Base-by-base conservation (phyloP, 2,888 invertebrate species). In the Eupithecia abbreviata region DNA sequence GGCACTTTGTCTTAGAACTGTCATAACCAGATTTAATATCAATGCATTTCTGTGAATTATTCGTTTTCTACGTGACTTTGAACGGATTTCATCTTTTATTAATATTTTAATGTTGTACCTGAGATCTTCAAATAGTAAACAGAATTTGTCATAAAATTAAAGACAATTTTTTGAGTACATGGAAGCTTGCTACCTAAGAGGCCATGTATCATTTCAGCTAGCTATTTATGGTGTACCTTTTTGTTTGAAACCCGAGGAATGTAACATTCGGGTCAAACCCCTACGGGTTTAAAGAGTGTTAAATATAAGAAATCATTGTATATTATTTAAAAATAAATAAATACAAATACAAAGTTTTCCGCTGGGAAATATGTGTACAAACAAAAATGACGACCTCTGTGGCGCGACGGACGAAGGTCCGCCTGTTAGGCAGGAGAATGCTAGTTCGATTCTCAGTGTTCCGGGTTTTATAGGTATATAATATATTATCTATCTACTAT, bases 41-140 rank as follows among this genome's bases (percentile, higher is more conserved):
- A 89, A 91, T 91, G 90, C 85, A 85, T 88, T 83, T 77, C 78
- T 82, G 84, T 91, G 90, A 93, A 87, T 88, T 91, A 92, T 92
- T 79, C 83, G 78, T 88, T 87, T 87, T 67, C 83, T 88, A 90
- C 93, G 93, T 93, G 93, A 89, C 92, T 91, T 89, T 89, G 80
- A 77, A 82, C 81, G 84, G 85, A 90, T 87, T 84, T 86, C 82
- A 83, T 84, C 81, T 85, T 86, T 88, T 85, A 87, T 88, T 85
- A 87, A 85, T 87, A 81, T 84, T 84, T 86, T 84, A 85, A 83
- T 83, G 4, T 9, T 62, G 84, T 85, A 68, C 67, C 66, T 73
- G 67, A 55, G 71, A 76, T 74, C 73, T 75, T 74, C 75, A 74
- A 76, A 74, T 74, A 45, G 42, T 49, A 43, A 72, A 74, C 55